Base-by-base conservation (phyloP, 2,888 invertebrate species). In the Parochlus steinenii region DNA sequence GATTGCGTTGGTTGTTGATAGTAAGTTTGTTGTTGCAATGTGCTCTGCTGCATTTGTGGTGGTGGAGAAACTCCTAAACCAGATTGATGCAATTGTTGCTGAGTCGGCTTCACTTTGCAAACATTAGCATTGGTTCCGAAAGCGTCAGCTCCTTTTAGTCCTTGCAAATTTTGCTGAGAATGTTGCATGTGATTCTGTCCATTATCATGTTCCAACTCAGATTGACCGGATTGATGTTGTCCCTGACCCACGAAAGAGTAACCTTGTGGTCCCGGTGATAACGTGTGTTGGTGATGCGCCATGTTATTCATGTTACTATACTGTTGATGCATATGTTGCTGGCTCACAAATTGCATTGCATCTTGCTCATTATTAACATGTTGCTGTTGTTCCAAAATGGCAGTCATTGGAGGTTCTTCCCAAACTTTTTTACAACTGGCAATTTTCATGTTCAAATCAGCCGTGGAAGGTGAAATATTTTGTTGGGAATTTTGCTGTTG, bases 361-460 rank as follows among this genome's bases (percentile, higher is more conserved):
- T 41, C 45, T 5, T 27, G 35, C 28, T 27, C 31, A 28, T 27
- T 34, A 33, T 14, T 19, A 28, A 15, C 26, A 25, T 10, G 31
- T 20, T 4, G 24, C 25, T 37, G 59, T 44, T 67, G 67, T 48
- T 76, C 75, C 14, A 69, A 69, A 12, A 72, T 74, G 1, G 74
- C 70, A 11, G 74, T 72, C 74, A 74, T 76, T 4, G 67, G 61
- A 8, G 67, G 61, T 42, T 55, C 69, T 50, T 85, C 83, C 83
- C 83, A 85, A 12, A 80, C 79, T 48, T 63, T 54, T 58, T 92
- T 92, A 28, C 90, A 90, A 43, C 87, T 85, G 23, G 87, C 87
- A 47, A 92, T 90, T 63, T 92, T 92, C 62, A 85, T 72, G 62
- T 87, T 87, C 44, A 92, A 70, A 58, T 92, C 92, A 24, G 87